phyloP scores from a whole-genome alignment of 2,888 invertebrate species.

The Balanococcus diminutus region DNA sequence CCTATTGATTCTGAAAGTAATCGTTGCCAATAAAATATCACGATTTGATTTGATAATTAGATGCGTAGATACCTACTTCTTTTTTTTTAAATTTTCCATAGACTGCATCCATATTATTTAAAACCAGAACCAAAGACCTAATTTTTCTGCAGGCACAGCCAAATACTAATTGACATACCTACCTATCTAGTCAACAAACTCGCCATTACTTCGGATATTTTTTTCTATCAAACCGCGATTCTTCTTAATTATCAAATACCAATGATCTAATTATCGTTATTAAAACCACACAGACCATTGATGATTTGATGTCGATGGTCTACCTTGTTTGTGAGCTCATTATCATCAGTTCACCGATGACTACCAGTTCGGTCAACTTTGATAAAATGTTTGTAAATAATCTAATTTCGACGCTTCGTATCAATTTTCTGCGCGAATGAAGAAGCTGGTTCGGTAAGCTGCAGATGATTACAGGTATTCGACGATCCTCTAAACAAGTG shows the following conservation, averaged over 20 bases:
- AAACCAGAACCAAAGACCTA: too few species aligned
- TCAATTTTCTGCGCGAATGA: conserved; percentile 29
- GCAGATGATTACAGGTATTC: not conserved
- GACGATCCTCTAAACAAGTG: not conserved
- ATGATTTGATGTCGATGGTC: not conserved
- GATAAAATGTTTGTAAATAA: conserved; percentile 40
- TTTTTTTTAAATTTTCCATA: too few species aligned
- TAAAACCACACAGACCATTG: not conserved
- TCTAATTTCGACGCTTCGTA: conserved; percentile 4
- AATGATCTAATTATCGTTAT: not conserved
- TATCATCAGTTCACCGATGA: not conserved
- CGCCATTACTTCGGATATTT: too few species aligned
- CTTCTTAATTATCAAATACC: not conserved
- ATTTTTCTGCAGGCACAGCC: too few species aligned
- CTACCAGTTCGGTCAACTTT: not conserved
- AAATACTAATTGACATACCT: too few species aligned
- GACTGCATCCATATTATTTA: too few species aligned
- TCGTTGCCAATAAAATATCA: too few species aligned
- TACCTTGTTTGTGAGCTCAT: not conserved
- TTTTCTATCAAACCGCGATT: not conserved
- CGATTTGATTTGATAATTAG: too few species aligned
- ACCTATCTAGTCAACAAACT: too few species aligned
- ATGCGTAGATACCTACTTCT: too few species aligned
- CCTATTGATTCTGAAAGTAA: too few species aligned
- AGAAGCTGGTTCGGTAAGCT: not conserved